Evolutionary conservation across 2,888 invertebrate genomes (phyloP).

Genomic region (Epirrhoe alternata): DNA sequence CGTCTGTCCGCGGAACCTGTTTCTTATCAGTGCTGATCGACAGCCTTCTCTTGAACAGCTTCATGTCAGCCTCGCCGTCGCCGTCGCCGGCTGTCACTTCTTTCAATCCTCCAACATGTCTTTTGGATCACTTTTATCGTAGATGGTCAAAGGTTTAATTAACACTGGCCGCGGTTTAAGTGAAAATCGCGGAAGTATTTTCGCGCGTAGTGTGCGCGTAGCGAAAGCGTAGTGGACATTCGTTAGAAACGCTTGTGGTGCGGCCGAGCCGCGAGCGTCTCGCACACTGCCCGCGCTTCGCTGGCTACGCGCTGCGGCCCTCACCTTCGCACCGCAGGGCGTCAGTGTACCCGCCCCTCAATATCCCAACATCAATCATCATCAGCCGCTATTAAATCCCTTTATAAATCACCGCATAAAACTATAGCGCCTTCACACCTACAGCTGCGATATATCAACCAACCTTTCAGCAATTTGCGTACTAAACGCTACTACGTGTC

Average conservation of each 20-base stretch:
- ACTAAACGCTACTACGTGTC: slow-evolving; percentile 21
- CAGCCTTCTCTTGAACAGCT: slow-evolving; percentile 82
- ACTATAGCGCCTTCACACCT: slow-evolving; percentile 40
- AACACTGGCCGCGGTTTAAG: slow-evolving; percentile 58
- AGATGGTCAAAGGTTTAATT: slow-evolving; percentile 58
- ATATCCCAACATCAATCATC: slow-evolving; percentile 56
- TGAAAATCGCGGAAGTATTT: slow-evolving; percentile 61
- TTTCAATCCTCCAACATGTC: slow-evolving; percentile 50
- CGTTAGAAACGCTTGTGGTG: slow-evolving; percentile 63
- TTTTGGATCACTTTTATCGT: slow-evolving; percentile 44
- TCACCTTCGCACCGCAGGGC: slow-evolving; percentile 61
- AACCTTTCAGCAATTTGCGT: slow-evolving; percentile 27
- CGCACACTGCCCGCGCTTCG: slow-evolving; percentile 69
- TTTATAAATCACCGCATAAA: slow-evolving; percentile 45
- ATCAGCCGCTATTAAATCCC: slow-evolving; percentile 52
- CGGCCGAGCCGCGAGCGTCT: slow-evolving; percentile 74
- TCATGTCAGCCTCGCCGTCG: slow-evolving; percentile 68
- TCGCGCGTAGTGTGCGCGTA: no score
- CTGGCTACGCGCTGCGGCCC: slow-evolving; percentile 49
- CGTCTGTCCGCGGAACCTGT: slow-evolving; percentile 73
- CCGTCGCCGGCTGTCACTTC: slow-evolving; percentile 56
- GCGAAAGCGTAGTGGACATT: slow-evolving; percentile 34
- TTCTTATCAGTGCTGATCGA: slow-evolving; percentile 81
- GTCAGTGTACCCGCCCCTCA: slow-evolving; percentile 54
- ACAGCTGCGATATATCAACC: slow-evolving; percentile 24